phyloP scores from a whole-genome alignment of 1,140 invertebrate species.

The Micrasema minimum region DNA sequence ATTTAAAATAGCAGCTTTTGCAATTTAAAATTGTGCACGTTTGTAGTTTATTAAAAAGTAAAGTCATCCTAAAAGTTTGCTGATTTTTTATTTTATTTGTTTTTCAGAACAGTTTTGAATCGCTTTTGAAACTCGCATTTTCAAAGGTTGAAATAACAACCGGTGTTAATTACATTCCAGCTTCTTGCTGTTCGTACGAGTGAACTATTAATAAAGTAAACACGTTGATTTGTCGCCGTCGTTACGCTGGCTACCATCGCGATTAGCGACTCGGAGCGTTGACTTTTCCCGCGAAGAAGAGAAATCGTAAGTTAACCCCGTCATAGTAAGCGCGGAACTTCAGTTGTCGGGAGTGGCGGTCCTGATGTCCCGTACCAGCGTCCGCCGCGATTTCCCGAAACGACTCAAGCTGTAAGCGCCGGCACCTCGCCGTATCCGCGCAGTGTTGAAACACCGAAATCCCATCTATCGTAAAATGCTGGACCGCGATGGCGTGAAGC shows the following conservation, averaged over 20 bases:
- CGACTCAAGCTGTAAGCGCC: neutral
- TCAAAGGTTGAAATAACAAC: neutral
- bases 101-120: no score
- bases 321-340: constrained; percentile 9
- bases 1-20: no score
- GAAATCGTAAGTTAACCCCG: constrained; percentile 21
- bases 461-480: neutral
- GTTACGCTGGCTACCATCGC: neutral
- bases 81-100: no score
- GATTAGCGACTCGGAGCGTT: constrained; percentile 5
- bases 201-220: neutral
- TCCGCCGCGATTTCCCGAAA: constrained; percentile 12
- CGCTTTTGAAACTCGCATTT: no score
- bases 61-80: no score
- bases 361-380: neutral
- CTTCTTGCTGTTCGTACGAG: neutral
- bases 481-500: constrained; percentile 14
- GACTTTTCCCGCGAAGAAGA: constrained; percentile 23
- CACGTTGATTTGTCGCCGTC: neutral
- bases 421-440: neutral
- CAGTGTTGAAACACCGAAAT: neutral
- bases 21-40: no score
- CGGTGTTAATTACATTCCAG: constrained; percentile 6
- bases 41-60: no score
- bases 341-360: neutral